phyloP scores from a whole-genome alignment of 2,797 vertebrate species.

The Hypotaenidia okinawae region DNA sequence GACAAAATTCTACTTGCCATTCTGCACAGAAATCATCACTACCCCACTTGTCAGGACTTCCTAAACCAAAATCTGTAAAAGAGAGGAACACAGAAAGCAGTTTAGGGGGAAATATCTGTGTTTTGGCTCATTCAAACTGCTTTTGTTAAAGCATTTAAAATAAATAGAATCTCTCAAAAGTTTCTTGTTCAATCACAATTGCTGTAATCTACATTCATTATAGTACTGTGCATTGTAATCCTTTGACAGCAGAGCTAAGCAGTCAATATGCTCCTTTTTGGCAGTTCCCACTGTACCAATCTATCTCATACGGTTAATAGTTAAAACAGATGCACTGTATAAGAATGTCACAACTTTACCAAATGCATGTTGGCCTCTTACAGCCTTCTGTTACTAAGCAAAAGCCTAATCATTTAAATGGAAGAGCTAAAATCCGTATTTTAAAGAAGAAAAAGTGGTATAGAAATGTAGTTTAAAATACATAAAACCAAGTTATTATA shows the following conservation, averaged over 20 bases:
- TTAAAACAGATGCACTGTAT: background rate
- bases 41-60: background rate
- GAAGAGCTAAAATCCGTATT: background rate
- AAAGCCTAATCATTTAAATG: constrained; percentile 18
- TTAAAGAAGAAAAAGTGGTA: background rate
- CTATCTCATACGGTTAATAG: constrained; percentile 6
- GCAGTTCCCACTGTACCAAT: background rate
- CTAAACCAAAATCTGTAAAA: constrained; percentile 27
- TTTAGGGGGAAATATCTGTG: constrained; percentile 19
- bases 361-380: background rate
- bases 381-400: background rate
- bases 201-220: constrained; percentile 40
- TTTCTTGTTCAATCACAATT: constrained; percentile 26
- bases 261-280: background rate
- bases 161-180: constrained; percentile 12
- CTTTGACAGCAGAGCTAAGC: background rate
- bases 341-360: background rate
- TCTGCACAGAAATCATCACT: background rate
- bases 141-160: constrained; percentile 31
- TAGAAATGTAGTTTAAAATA: background rate
- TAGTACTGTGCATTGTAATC: background rate
- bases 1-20: background rate
- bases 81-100: background rate
- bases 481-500: background rate
- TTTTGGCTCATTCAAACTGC: constrained; percentile 13